Evolutionary conservation across 2,113 vertebrate species (phyloP).

Genomic region (Panthera tigris): DNA sequence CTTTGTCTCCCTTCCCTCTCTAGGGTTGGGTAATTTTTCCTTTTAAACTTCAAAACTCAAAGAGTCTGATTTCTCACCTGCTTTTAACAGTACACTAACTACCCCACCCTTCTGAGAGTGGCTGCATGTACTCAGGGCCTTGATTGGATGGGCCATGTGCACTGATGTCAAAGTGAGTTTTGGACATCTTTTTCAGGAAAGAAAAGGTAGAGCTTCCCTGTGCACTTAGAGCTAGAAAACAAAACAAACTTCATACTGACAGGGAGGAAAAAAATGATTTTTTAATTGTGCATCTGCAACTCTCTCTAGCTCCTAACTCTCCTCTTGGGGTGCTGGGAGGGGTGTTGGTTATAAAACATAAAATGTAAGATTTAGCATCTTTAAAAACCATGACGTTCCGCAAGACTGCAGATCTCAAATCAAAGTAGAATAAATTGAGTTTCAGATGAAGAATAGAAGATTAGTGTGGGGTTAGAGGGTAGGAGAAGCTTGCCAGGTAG

Average conservation of each 20-base stretch:
- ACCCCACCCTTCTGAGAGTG: not conserved
- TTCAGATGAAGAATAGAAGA: slow-evolving; percentile 14
- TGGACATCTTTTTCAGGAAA: not conserved
- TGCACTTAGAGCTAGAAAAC: not conserved
- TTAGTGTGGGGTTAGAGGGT: not conserved
- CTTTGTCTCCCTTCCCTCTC: not conserved
- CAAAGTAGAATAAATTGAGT: not conserved
- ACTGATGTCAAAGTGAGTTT: not conserved
- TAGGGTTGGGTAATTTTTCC: not conserved
- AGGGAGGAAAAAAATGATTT: not conserved
- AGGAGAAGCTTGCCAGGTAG: not conserved
- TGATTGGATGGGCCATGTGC: not conserved
- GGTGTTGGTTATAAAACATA: not conserved
- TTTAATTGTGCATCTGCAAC: not conserved
- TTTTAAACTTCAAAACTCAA: slow-evolving; percentile 44
- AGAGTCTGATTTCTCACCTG: not conserved
- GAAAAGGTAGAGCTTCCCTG: not conserved
- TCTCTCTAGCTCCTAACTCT: not conserved
- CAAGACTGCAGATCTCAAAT: slow-evolving; percentile 29
- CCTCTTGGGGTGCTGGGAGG: not conserved
- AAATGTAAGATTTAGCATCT: not conserved
- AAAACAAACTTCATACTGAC: not conserved
- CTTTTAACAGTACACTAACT: not conserved
- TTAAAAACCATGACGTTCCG: slow-evolving; percentile 25
- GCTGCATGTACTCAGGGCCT: not conserved